A percentile compares a stretch with the other conserved stretches of the same genome.
Conservation (phyloP, 2,888 invertebrate species). For the Cantharis nigra region DNA sequence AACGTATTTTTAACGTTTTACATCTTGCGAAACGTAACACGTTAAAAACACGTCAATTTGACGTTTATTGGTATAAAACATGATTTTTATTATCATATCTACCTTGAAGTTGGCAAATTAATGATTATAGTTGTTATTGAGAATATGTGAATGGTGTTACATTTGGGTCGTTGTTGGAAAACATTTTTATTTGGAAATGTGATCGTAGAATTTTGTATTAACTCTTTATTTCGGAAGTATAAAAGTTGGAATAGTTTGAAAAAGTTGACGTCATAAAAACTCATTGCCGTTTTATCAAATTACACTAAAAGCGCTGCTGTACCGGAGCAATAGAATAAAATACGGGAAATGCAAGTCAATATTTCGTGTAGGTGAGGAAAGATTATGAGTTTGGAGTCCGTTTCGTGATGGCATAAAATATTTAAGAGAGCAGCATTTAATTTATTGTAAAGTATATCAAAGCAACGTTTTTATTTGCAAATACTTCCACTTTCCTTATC, state of each 20-base stretch:
- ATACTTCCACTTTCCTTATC: constrained; percentile 19
- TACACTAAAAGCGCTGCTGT: background rate
- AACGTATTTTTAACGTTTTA: background rate
- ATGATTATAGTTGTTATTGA: background rate
- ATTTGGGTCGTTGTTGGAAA: background rate
- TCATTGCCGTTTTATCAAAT: background rate
- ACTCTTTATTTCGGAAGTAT: background rate
- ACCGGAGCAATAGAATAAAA: background rate
- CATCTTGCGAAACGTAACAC: no score
- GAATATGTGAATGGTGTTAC: background rate
- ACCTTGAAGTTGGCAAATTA: no score
- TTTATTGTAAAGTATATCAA: constrained; percentile 25
- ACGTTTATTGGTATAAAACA: no score
- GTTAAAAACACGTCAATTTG: no score
- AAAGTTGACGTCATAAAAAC: background rate
- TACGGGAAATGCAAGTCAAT: background rate
- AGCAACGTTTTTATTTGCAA: constrained; percentile 25
- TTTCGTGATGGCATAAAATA: constrained; percentile 1
- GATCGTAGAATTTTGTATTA: background rate
- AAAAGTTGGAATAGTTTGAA: background rate
- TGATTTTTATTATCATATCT: no score
- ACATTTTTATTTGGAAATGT: background rate
- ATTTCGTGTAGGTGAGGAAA: background rate
- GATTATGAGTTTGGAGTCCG: background rate
- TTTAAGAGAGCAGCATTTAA: constrained; percentile 15